These are phyloP conservation scores for Campopleginae sp. DNA, from an alignment of 2,888 invertebrate genomes.

Conservation along the genomic window DNA sequence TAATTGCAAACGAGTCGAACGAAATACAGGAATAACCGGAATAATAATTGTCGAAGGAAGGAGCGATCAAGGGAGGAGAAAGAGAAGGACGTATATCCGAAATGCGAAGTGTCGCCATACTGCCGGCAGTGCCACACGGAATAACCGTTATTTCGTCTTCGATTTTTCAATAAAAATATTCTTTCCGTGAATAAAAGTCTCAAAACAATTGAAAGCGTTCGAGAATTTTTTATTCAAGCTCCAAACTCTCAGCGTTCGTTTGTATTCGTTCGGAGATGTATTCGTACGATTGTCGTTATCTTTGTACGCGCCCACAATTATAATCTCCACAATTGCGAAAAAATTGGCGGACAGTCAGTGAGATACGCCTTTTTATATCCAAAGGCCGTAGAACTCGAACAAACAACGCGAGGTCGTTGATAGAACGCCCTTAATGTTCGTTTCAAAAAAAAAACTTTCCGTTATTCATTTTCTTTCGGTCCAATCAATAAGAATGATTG, in stretches of 20 bases:
- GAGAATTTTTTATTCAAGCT: neutral
- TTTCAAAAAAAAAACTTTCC: neutral
- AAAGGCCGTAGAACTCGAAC: neutral
- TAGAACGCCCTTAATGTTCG: neutral
- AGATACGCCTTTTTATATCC: neutral
- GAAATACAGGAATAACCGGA: constrained; percentile 11
- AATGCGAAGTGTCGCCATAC: neutral
- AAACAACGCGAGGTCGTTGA: neutral
- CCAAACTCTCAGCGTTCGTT: neutral
- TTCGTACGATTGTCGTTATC: constrained; percentile 1
- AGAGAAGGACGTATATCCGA: neutral
- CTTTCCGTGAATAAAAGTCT: neutral
- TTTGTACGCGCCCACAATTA: neutral
- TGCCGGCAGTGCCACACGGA: neutral
- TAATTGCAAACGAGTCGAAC: neutral
- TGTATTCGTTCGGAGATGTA: neutral
- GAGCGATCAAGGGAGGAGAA: neutral
- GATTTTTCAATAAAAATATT: neutral
- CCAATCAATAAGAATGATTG: neutral
- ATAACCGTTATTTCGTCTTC: neutral
- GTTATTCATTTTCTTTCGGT: neutral
- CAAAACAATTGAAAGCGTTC: neutral
- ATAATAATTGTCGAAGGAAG: neutral
- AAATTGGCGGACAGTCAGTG: neutral
- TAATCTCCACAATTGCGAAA: neutral